Evolutionary conservation across 2,888 invertebrate genomes (phyloP).

Genomic region (Gnatocerus cornutus): DNA sequence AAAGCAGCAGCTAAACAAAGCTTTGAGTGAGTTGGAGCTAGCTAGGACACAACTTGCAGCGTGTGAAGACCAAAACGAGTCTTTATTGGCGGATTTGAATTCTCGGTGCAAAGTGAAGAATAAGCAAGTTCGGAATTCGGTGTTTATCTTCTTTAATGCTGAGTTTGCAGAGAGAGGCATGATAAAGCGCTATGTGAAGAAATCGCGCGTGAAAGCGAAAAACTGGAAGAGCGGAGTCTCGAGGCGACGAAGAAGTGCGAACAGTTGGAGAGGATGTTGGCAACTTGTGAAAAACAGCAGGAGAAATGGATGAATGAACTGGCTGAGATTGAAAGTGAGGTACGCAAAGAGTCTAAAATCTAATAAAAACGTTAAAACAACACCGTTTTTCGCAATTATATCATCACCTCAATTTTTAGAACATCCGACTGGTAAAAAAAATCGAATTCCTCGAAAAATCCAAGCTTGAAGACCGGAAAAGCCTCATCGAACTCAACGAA

Average conservation of each 20-base stretch:
- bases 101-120: constrained; percentile 53
- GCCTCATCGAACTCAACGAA: constrained; percentile 54
- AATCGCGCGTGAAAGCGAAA: constrained; percentile 54
- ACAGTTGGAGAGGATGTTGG: constrained; percentile 56
- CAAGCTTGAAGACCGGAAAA: constrained; percentile 53
- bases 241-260: constrained; percentile 56
- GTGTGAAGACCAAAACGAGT: constrained; percentile 62
- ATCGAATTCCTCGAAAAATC: constrained; percentile 50
- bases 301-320: constrained; percentile 40
- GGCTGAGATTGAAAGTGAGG: constrained; percentile 43
- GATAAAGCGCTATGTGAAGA: constrained; percentile 44
- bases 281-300: constrained; percentile 57
- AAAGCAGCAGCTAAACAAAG: constrained; percentile 60
- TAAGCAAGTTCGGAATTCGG: constrained; percentile 32
- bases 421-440: constrained; percentile 55
- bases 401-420: constrained; percentile 53
- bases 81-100: constrained; percentile 59
- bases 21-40: constrained; percentile 55
- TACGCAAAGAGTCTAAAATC: too few species aligned
- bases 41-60: constrained; percentile 58
- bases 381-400: neutral
- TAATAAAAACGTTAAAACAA: neutral
- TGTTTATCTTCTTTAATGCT: constrained; percentile 10
- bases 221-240: constrained; percentile 56
- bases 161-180: constrained; percentile 4